Percentiles rank a stretch among this genome's conserved stretches.
Evolutionary conservation across 2,888 invertebrate genomes (phyloP).

Genomic region (Dascillus cervinus): DNA sequence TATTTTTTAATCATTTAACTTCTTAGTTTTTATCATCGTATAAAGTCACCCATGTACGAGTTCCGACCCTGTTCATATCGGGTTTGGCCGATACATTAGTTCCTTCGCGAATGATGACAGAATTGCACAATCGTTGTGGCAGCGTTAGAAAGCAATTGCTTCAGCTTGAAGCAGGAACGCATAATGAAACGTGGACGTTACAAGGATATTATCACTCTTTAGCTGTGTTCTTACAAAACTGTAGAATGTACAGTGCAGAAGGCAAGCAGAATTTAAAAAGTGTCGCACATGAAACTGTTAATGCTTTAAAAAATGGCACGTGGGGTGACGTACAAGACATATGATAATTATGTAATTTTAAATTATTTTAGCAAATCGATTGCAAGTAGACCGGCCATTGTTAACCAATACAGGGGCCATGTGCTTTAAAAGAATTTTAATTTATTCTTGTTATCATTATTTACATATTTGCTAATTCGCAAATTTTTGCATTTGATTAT

Average conservation of each 20-base stretch:
- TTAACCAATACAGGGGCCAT: too few relatives aligned
- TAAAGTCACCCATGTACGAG: slow-evolving; percentile 65
- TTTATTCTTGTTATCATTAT: too few relatives aligned
- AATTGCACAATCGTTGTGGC: slow-evolving; percentile 66
- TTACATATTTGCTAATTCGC: too few relatives aligned
- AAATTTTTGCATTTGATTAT: too few relatives aligned
- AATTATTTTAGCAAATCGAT: too few relatives aligned
- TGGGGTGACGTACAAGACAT: too few relatives aligned
- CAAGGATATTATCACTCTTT: slow-evolving; percentile 65
- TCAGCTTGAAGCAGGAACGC: slow-evolving; percentile 75
- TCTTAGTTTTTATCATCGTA: slow-evolving; percentile 64
- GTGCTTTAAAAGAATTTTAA: too few relatives aligned
- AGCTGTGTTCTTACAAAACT: slow-evolving; percentile 47
- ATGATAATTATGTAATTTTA: too few relatives aligned
- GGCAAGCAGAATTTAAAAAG: slow-evolving; percentile 4
- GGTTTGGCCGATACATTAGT: slow-evolving; percentile 82
- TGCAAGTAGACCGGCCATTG: too few relatives aligned
- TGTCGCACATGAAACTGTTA: too few relatives aligned
- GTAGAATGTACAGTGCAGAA: slow-evolving; percentile 27
- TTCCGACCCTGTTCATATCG: slow-evolving; percentile 81
- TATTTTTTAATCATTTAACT: slow-evolving; percentile 10
- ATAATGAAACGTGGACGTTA: slow-evolving; percentile 92
- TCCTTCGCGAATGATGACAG: slow-evolving; percentile 84
- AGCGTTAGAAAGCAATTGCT: slow-evolving; percentile 70
- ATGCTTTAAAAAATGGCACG: too few relatives aligned